Base-by-base conservation (phyloP, 1,140 invertebrate genomes). In the Lordiphosa mommai region DNA sequence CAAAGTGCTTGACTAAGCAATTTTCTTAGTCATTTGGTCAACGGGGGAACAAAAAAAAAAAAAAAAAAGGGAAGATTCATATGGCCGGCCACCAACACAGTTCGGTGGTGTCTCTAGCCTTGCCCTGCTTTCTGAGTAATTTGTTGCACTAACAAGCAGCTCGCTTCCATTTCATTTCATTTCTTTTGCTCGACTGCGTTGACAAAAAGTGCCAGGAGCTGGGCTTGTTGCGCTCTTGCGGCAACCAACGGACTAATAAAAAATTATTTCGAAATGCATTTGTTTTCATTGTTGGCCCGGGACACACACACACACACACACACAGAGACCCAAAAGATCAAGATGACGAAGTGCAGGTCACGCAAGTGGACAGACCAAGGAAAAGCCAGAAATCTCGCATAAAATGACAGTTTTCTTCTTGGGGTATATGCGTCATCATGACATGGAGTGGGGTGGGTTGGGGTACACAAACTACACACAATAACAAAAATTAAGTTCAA, bases 181-280 rank as follows among this genome's bases (percentile, higher is more conserved):
- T 71, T 72, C 61, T 36, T 60, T 69, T 60, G 44, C 56, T 61
- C 40, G 23, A 40, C 41, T 71, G 49, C 52, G 14, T 12, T 13
- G 23, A 27, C 5, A 27, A 27, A 27, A 30, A 29, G 13, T 33
- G 51, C 49, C 29, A 32, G 10, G 2, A 5, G 14, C 7, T 4
- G 37, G 9, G 38, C 16, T 14, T 29, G 12, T 41, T 10, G 30
- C 32, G 27, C n/a, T 27, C 33, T n/a, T n/a, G n/a, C n/a, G 0
- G 1, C 4, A 1, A 6, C 38, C 58, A 43, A 20, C 52, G 48
- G 41, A 72, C 73, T 79, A 77, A 77, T 77, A 72, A 77, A 77
- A 76, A 77, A 68, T 72, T 68, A 77, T 77, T 77, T 77, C 52
- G 67, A 61, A 76, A 76, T 76, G 72, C 72, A 76, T 76, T 77